These are phyloP conservation scores for Megalonaias nervosa DNA, from an alignment of 1,140 invertebrate genomes.

Conservation along the genomic window DNA sequence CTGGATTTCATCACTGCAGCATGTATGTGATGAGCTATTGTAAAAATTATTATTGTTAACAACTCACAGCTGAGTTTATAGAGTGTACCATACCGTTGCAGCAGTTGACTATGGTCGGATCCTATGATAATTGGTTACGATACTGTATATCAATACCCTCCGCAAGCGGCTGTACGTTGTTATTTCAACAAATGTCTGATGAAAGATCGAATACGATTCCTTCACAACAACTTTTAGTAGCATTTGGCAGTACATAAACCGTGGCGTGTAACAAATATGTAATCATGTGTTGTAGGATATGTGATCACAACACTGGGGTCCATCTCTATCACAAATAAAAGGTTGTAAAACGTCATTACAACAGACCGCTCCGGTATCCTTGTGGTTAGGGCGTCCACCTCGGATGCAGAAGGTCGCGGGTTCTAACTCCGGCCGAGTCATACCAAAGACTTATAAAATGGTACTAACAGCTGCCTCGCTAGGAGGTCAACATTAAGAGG, in stretches of 20 bases:
- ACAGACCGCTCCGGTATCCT: constrained; percentile 16
- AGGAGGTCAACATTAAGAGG: no score
- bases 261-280: neutral
- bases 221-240: constrained; percentile 14
- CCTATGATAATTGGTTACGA: constrained; percentile 10
- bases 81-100: neutral
- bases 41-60: no score
- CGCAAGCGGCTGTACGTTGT: no score
- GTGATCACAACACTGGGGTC: constrained; percentile 5
- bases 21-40: no score
- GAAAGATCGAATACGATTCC: constrained; percentile 4
- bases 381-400: no score
- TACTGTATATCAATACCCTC: neutral
- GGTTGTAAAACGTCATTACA: neutral
- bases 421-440: no score
- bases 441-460: no score
- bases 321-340: neutral
- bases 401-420: no score
- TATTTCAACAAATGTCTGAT: constrained; percentile 15
- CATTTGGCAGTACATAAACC: constrained; percentile 7
- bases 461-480: no score
- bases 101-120: constrained; percentile 5
- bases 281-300: constrained; percentile 5
- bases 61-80: no score
- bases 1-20: no score